These are phyloP conservation scores for Sminthurides bifidus DNA, from an alignment of 1,140 invertebrate genomes.

Conservation along the genomic window DNA sequence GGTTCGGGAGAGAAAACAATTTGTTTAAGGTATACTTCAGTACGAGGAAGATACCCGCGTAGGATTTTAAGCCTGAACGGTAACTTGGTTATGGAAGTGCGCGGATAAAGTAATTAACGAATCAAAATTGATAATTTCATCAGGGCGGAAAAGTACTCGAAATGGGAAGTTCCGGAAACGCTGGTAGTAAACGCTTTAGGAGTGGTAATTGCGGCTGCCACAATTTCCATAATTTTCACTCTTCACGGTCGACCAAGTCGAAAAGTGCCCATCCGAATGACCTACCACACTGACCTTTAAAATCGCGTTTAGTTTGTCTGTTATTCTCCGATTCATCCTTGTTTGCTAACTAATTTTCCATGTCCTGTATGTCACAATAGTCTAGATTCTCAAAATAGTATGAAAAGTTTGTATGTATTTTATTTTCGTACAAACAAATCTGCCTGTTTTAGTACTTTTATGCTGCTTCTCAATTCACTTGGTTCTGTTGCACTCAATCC, in stretches of 20 bases:
- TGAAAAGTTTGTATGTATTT: not conserved
- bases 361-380: too few relatives aligned
- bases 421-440: not conserved
- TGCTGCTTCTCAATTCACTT: not conserved
- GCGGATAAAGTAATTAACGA: not conserved
- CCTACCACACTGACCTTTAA: conserved; percentile 39
- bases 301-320: too few relatives aligned
- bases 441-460: not conserved
- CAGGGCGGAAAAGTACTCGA: conserved; percentile 11
- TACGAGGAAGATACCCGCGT: too few relatives aligned
- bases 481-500: not conserved
- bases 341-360: too few relatives aligned
- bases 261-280: conserved; percentile 39
- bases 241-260: conserved; percentile 39
- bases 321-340: too few relatives aligned
- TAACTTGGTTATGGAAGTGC: too few relatives aligned
- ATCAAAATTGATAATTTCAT: too few relatives aligned
- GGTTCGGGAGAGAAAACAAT: too few relatives aligned
- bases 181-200: conserved; percentile 40
- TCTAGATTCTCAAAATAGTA: not conserved
- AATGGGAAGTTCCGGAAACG: conserved; percentile 31
- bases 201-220: conserved; percentile 36
- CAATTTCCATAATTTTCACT: conserved; percentile 40
- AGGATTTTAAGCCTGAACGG: too few relatives aligned
- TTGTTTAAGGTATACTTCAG: too few relatives aligned